Conservation (phyloP, 2,113 vertebrate species). For the Stigmatopora argus region DNA sequence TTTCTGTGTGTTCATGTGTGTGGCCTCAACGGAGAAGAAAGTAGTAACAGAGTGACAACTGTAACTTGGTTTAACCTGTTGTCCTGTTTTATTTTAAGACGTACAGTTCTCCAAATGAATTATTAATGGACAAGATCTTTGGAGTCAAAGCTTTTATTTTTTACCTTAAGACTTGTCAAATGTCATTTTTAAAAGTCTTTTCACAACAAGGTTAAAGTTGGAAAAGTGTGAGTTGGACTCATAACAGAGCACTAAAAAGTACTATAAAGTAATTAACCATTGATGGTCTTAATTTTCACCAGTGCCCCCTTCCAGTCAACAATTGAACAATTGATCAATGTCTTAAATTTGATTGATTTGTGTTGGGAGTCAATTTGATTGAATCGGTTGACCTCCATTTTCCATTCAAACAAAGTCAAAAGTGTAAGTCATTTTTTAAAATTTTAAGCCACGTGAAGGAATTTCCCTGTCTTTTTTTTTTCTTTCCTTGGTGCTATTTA, state of each 20-base stretch:
- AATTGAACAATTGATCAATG: constrained; percentile 24
- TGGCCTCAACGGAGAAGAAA: constrained; percentile 23
- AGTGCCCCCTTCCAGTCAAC: constrained; percentile 7
- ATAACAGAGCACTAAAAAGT: too few species aligned
- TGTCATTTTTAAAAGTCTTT: too few species aligned
- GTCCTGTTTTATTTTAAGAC: not conserved
- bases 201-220: too few species aligned
- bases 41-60: not conserved
- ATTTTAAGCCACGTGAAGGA: not conserved
- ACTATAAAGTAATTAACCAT: constrained; percentile 37
- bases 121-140: not conserved
- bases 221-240: too few species aligned
- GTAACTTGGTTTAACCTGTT: not conserved
- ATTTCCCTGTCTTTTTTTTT: constrained; percentile 3
- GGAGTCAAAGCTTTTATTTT: not conserved
- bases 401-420: not conserved
- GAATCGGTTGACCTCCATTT: constrained; percentile 8
- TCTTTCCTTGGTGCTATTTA: constrained; percentile 32
- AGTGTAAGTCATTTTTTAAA: not conserved
- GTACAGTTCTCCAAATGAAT: not conserved
- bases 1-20: constrained; percentile 23
- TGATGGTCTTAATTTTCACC: constrained; percentile 25
- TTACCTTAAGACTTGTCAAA: not conserved
- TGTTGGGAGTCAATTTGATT: too few species aligned
- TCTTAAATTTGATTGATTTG: constrained; percentile 26